Evolutionary conservation across 2,113 vertebrate genomes (phyloP).

Genomic region (Cariama cristata): DNA sequence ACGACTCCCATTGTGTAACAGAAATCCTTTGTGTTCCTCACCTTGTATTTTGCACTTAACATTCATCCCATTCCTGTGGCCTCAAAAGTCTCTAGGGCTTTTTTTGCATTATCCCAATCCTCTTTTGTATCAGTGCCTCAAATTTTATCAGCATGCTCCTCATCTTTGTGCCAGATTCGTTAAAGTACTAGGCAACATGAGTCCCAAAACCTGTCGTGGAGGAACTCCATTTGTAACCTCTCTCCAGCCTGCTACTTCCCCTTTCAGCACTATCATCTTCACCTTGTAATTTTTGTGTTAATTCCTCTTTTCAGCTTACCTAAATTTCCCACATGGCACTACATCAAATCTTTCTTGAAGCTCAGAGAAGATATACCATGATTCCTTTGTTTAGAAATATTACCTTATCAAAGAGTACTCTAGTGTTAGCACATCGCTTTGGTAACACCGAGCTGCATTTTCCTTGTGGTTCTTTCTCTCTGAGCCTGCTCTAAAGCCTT

Average conservation of each 20-base stretch:
- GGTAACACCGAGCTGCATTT: neutral
- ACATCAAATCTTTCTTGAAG: constrained; percentile 2
- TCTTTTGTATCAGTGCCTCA: neutral
- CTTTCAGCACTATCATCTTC: neutral
- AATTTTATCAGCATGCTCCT: neutral
- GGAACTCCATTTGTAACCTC: neutral
- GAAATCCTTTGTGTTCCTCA: neutral
- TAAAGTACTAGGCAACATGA: neutral
- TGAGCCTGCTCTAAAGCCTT: neutral
- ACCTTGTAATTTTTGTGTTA: neutral
- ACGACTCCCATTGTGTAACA: neutral
- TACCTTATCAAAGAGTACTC: constrained; percentile 1
- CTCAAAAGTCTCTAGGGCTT: neutral
- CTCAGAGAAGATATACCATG: constrained; percentile 28
- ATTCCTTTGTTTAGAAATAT: neutral
- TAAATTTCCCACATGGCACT: constrained; percentile 42
- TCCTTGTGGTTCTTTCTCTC: neutral
- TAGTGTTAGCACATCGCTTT: neutral
- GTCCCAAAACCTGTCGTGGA: neutral
- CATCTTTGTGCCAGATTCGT: neutral
- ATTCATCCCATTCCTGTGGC: neutral
- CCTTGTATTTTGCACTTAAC: neutral
- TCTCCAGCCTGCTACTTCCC: neutral
- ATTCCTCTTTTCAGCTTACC: constrained; percentile 33
- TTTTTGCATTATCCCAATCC: neutral